phyloP scores from a whole-genome alignment of 2,113 vertebrate genomes.

The Beaufortia kweichowensis region DNA sequence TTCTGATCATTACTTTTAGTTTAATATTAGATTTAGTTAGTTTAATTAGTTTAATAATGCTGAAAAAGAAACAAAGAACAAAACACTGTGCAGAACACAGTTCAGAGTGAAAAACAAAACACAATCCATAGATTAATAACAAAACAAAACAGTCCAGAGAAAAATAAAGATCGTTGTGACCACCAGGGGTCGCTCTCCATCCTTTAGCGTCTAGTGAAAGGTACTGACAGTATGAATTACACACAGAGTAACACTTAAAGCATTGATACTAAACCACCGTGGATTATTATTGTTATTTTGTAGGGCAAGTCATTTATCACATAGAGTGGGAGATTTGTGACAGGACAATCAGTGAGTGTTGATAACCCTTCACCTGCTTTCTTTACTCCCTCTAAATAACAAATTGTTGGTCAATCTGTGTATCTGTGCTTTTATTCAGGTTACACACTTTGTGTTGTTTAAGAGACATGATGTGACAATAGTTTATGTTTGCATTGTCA shows the following conservation, averaged over 20 bases:
- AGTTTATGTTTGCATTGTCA: not conserved
- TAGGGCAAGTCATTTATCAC: slow-evolving; percentile 9
- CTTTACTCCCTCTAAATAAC: not conserved
- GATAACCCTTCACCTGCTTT: not conserved
- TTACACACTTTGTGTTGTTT: not conserved
- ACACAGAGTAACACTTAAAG: not conserved
- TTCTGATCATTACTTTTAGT: no score
- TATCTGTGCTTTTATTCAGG: not conserved
- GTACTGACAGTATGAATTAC: slow-evolving; percentile 12
- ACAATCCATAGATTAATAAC: no score
- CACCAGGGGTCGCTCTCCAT: not conserved
- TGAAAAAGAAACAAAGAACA: no score
- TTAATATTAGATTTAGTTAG: no score
- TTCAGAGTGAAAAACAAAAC: no score
- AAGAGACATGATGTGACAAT: not conserved
- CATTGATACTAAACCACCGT: not conserved
- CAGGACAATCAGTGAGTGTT: not conserved
- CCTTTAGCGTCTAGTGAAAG: not conserved
- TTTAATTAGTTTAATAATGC: no score
- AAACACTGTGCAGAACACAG: not conserved
- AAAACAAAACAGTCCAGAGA: no score
- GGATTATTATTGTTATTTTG: not conserved
- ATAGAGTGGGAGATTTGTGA: not conserved
- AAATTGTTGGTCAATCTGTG: not conserved
- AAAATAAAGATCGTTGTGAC: not conserved